A percentile compares a stretch with the other conserved stretches of the same genome.
Evolutionary conservation across 2,797 vertebrate species (phyloP).

Genomic region (Chelonia mydas): DNA sequence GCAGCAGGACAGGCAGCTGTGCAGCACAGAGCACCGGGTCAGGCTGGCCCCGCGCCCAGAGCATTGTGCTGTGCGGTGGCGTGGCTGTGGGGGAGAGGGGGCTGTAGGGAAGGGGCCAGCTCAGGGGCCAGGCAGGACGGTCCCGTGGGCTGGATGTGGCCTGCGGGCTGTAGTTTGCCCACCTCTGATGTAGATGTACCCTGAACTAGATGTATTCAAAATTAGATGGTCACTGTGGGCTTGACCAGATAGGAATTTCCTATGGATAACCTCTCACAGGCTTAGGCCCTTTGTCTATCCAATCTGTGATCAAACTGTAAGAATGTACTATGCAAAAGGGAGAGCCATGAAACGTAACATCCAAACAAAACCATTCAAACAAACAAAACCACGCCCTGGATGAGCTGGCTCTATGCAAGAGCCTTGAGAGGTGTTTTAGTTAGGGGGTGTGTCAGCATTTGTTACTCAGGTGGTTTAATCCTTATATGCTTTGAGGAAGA

Average conservation of each 20-base stretch:
- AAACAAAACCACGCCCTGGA: not conserved
- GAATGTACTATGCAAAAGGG: not conserved
- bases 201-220: not conserved
- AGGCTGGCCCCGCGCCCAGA: no score
- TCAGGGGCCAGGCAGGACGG: no score
- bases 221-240: not conserved
- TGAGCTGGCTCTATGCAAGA: not conserved
- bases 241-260: not conserved
- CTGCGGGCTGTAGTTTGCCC: no score
- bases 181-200: not conserved
- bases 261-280: not conserved
- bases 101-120: no score
- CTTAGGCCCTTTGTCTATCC: not conserved
- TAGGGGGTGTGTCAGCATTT: not conserved
- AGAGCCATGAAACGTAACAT: not conserved
- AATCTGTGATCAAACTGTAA: not conserved
- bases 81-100: no score
- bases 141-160: no score
- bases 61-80: no score
- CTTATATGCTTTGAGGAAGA: not conserved
- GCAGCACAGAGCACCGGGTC: not conserved
- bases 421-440: not conserved
- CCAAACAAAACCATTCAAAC: not conserved
- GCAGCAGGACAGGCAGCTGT: not conserved
- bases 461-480: not conserved